Evolutionary conservation across 1,140 invertebrate species (phyloP).

Genomic region (Lasaia peninsularis): DNA sequence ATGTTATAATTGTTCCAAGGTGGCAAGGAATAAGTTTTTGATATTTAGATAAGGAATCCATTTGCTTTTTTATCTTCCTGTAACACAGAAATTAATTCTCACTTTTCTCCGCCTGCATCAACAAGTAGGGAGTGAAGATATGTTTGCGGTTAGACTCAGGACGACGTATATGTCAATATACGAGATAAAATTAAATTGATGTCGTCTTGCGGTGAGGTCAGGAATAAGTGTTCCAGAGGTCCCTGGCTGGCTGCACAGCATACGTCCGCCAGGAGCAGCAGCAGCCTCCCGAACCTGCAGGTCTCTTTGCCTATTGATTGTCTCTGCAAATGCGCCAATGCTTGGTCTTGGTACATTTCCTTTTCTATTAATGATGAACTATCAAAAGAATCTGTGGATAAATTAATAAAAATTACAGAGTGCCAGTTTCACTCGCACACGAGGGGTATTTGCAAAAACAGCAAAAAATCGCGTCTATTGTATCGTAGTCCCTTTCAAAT

Average conservation of each 20-base stretch:
- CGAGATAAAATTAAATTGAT: conserved; percentile 39
- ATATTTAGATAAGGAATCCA: no score
- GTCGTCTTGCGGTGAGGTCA: conserved; percentile 33
- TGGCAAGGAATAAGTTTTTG: no score
- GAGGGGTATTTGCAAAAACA: no score
- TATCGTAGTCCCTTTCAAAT: no score
- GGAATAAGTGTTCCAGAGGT: conserved; percentile 63
- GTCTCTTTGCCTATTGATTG: conserved; percentile 77
- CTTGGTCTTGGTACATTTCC: conserved; percentile 87
- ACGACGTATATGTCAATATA: conserved; percentile 42
- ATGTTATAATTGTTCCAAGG: no score
- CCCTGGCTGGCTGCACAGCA: conserved; percentile 76
- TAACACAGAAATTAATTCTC: no score
- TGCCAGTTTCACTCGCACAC: no score
- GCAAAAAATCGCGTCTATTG: no score
- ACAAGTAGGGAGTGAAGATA: no score
- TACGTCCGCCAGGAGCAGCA: conserved; percentile 82
- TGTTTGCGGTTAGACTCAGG: no score
- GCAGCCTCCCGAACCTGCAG: conserved; percentile 83
- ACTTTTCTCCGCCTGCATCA: no score
- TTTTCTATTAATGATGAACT: conserved; percentile 79
- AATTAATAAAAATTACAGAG: conserved; percentile 15
- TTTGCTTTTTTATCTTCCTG: no score
- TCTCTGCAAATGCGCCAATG: conserved; percentile 85
- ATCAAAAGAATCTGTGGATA: conserved; percentile 80